A percentile compares a stretch with the other conserved stretches of the same genome.
phyloP scores from a whole-genome alignment of 2,888 invertebrate genomes.

The Clepsis dumicolana region DNA sequence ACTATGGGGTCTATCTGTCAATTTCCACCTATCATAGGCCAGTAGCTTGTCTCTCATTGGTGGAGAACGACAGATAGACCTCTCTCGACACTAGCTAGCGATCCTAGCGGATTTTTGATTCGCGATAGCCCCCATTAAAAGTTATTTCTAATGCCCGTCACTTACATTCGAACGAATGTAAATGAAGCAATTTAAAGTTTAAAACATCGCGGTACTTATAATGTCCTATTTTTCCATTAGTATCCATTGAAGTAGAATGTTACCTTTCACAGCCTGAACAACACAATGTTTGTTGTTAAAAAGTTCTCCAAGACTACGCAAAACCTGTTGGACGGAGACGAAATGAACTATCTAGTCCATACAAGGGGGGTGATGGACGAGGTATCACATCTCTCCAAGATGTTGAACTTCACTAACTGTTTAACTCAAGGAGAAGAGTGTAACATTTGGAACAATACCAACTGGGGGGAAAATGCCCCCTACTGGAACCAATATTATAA shows the following conservation, averaged over 20 bases:
- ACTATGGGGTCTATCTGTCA: too few relatives aligned
- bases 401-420: constrained; percentile 65
- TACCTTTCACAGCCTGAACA: constrained; percentile 69
- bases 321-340: constrained; percentile 71
- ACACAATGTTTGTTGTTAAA: constrained; percentile 72
- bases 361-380: constrained; percentile 73
- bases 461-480: constrained; percentile 80
- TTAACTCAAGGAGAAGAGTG: constrained; percentile 48
- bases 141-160: too few relatives aligned
- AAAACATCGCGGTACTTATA: too few relatives aligned
- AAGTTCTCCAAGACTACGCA: constrained; percentile 76
- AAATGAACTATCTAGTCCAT: constrained; percentile 62
- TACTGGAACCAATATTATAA: constrained; percentile 82
- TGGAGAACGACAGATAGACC: too few relatives aligned
- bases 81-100: too few relatives aligned
- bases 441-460: constrained; percentile 71
- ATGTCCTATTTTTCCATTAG: too few relatives aligned
- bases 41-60: too few relatives aligned
- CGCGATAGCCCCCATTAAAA: too few relatives aligned
- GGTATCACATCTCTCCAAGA: constrained; percentile 68
- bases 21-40: too few relatives aligned
- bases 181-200: too few relatives aligned
- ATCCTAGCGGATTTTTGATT: too few relatives aligned
- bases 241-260: background rate
- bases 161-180: too few relatives aligned